phyloP scores from a whole-genome alignment of 2,113 vertebrate genomes.

The Geococcyx californianus region DNA sequence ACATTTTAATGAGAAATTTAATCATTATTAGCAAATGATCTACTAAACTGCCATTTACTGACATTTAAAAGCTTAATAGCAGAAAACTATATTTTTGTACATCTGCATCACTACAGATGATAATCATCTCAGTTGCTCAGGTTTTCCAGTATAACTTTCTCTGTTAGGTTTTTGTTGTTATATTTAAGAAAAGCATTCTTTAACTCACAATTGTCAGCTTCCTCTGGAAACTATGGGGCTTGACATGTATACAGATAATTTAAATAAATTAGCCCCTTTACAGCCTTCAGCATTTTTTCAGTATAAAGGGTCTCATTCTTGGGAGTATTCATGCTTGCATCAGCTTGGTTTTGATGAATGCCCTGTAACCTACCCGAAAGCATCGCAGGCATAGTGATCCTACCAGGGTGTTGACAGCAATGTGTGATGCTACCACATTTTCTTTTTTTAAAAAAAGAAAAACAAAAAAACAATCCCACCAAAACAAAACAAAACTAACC shows the following conservation, averaged over 20 bases:
- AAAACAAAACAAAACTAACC: neutral
- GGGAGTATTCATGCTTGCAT: conserved; percentile 71
- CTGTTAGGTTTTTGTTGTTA: conserved; percentile 61
- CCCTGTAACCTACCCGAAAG: conserved; percentile 67
- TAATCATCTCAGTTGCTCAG: conserved; percentile 34
- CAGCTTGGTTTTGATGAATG: conserved; percentile 78
- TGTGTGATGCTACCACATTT: neutral
- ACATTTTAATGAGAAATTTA: conserved; percentile 87
- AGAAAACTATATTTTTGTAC: conserved; percentile 69
- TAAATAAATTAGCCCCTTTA: conserved; percentile 78
- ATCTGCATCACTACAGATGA: conserved; percentile 57
- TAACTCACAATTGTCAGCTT: conserved; percentile 67
- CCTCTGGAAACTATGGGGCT: conserved; percentile 67
- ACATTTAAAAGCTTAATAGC: conserved; percentile 81
- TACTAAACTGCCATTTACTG: conserved; percentile 82
- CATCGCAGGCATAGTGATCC: conserved; percentile 53
- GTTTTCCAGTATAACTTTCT: conserved; percentile 53
- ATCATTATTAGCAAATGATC: conserved; percentile 87
- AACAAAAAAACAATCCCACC: no score
- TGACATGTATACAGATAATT: conserved; percentile 77
- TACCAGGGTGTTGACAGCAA: conserved; percentile 29
- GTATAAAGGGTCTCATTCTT: conserved; percentile 71
- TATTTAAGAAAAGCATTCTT: conserved; percentile 70
- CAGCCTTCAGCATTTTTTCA: conserved; percentile 77
- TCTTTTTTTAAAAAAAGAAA: neutral